Evolutionary conservation across 1,140 invertebrate species (phyloP), one percentile per base, ranked within the genome.

Genomic region (Solenopsis invicta): DNA sequence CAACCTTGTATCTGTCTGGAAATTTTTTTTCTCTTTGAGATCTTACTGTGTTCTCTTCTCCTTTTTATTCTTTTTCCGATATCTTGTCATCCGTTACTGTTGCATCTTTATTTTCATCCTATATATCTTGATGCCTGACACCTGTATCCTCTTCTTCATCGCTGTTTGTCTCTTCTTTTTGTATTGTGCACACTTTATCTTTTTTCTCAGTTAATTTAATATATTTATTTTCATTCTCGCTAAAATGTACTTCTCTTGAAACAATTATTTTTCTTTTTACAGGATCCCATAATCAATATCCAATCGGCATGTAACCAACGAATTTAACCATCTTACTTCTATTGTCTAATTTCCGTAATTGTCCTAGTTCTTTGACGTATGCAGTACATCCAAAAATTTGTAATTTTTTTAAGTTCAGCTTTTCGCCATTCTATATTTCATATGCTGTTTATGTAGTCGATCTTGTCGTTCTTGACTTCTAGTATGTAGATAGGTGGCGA

Each of bases 271-370:
- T 69, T 12, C 13, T 24, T 62, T 59, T 71, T 61, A 13, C 10
- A 48, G 29, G 9, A 61, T 54, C 16, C 18, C 24, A 56, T 37
- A 67, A 9, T 66, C 16, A 18, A 56, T n/a, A n/a, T 24, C 50
- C 56, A 10, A 91, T 89, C 1, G 50, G 48, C 6, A 24, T 50
- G 18, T 37, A 52, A 1, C 13, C 12, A 10, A 52, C 41, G 24
- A 69, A 24, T 24, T 71, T 71, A 4, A 48, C 16, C 2, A 24
- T 9, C 5, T 67, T 45, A 4, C 37, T 67, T 45, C n/a, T 41
- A 0, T 45, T 34, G 10, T 45, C 37, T 12, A 67, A 18, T 13
- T 67, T 67, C 8, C 2, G 21, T 0, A 67, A 3, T 21, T 21
- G n/a, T n/a, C 10, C n/a, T 21, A 67, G 21, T 5, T 21, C 12